Conservation (phyloP, 2,797 vertebrate species). For the Cossypha dichroa region DNA sequence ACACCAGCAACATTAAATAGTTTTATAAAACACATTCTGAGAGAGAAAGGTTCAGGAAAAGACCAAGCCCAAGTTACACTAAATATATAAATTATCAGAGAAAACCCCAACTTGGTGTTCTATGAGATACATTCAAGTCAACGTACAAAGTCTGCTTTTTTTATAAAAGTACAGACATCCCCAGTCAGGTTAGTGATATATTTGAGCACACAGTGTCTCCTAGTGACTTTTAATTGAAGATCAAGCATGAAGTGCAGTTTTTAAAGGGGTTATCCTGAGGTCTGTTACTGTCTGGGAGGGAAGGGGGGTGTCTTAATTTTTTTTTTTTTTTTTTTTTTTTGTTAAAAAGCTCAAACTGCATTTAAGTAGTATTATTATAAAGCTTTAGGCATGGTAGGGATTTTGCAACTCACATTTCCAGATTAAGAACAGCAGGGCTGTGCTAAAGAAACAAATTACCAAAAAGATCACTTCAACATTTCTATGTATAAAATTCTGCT, state of each 20-base stretch:
- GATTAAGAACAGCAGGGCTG: neutral
- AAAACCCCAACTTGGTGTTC: neutral
- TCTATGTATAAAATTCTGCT: neutral
- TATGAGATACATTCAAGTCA: neutral
- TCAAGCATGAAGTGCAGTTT: neutral
- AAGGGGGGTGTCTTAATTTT: no score
- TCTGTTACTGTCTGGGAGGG: no score
- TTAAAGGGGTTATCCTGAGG: neutral
- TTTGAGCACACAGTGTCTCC: neutral
- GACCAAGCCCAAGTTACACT: neutral
- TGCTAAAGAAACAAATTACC: slow-evolving; percentile 16
- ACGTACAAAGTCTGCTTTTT: neutral
- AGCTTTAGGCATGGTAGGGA: neutral
- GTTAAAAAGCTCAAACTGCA: neutral
- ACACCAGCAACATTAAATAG: neutral
- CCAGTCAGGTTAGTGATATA: neutral
- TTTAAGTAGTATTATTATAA: neutral
- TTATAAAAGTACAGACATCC: neutral
- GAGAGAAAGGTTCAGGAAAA: neutral
- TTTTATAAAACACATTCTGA: neutral
- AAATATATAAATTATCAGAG: neutral
- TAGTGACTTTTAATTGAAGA: neutral
- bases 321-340: neutral
- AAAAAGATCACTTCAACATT: slow-evolving; percentile 19
- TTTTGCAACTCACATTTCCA: neutral